These are phyloP conservation scores for Aythya baeri DNA, from an alignment of 2,113 vertebrate genomes.

Conservation along the genomic window DNA sequence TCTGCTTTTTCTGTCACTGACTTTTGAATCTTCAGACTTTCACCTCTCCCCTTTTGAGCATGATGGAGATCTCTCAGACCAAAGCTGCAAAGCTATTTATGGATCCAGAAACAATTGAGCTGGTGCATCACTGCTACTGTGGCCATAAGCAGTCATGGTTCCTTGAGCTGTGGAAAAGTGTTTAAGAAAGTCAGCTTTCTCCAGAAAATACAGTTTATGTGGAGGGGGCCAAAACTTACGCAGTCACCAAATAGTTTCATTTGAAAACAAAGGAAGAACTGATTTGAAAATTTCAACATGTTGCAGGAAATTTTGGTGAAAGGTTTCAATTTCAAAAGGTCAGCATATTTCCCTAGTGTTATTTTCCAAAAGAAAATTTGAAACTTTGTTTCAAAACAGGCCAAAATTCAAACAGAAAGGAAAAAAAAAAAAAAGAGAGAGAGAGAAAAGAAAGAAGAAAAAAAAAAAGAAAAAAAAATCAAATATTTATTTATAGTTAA, in stretches of 20 bases:
- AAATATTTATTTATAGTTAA: not conserved
- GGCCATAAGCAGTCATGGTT: not conserved
- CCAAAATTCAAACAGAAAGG: not conserved
- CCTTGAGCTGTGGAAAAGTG: not conserved
- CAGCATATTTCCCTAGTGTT: not conserved
- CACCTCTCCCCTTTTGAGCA: not conserved
- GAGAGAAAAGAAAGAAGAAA: not conserved
- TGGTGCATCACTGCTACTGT: not conserved
- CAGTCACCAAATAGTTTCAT: not conserved
- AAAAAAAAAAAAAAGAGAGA: not conserved
- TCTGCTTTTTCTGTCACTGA: not conserved
- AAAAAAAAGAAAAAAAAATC: not conserved
- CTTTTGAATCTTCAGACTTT: not conserved
- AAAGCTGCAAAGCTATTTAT: not conserved
- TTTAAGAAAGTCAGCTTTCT: not conserved
- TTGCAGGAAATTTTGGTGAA: not conserved
- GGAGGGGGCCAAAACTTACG: not conserved
- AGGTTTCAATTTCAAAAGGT: slow-evolving; percentile 5
- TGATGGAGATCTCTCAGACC: not conserved
- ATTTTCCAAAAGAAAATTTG: slow-evolving; percentile 14
- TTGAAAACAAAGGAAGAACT: slow-evolving; percentile 9
- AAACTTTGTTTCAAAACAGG: not conserved
- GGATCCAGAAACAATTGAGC: not conserved
- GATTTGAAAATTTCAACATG: slow-evolving; percentile 14
- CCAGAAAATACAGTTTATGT: not conserved